Percentiles rank a stretch among this genome's conserved stretches.
These are phyloP conservation scores for Hiodon tergisus DNA, from an alignment of 2,113 vertebrate genomes.

Conservation along the genomic window DNA sequence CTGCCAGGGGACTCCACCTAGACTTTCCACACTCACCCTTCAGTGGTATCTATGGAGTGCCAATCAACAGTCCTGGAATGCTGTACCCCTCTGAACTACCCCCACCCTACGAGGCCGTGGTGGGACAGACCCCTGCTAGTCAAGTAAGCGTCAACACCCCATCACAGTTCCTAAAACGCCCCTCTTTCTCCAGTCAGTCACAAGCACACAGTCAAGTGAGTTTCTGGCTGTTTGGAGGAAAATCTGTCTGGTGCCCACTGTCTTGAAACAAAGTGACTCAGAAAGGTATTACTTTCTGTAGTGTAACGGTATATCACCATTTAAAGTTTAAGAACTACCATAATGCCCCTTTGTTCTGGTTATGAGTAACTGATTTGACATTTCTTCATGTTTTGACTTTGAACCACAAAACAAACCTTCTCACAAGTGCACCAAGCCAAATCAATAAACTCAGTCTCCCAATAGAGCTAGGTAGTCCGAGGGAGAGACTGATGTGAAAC, in stretches of 20 bases:
- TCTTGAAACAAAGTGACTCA: no score
- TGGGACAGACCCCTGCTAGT: slow-evolving; percentile 71
- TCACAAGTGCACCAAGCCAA: background rate
- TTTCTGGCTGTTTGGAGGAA: no score
- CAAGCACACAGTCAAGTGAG: no score
- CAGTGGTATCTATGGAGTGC: slow-evolving; percentile 80
- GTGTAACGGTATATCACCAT: no score
- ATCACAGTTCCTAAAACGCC: background rate
- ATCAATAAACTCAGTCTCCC: background rate
- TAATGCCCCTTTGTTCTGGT: background rate
- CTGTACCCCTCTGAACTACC: slow-evolving; percentile 88
- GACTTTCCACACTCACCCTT: slow-evolving; percentile 84
- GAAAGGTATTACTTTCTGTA: no score
- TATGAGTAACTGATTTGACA: background rate
- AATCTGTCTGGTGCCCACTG: no score
- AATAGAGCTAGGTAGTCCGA: background rate
- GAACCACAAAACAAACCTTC: background rate
- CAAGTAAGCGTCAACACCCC: slow-evolving; percentile 68
- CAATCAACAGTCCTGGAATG: slow-evolving; percentile 85
- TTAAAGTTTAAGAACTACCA: no score
- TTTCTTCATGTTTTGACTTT: background rate
- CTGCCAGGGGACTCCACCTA: slow-evolving; percentile 77
- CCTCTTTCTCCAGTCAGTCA: no score
- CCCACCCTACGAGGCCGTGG: slow-evolving; percentile 88
- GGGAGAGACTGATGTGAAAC: background rate